Evolutionary conservation across 2,113 vertebrate genomes (phyloP).

Genomic region (Acrocephalus kingi): DNA sequence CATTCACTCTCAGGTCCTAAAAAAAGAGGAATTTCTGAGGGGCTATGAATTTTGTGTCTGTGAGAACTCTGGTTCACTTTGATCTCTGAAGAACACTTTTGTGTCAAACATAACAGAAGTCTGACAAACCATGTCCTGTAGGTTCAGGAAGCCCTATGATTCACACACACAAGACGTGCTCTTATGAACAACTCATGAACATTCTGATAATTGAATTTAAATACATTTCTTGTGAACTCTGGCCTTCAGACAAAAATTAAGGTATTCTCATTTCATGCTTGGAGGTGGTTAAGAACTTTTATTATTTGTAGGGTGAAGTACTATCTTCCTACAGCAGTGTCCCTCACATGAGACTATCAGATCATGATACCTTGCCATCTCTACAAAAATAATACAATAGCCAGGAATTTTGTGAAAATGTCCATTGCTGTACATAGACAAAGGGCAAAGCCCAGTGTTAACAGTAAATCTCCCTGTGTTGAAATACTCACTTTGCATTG

Average conservation of each 20-base stretch:
- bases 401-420: not conserved
- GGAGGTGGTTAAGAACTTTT: not conserved
- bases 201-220: not conserved
- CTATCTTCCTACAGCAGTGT: not conserved
- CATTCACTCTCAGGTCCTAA: not conserved
- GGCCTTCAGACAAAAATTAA: not conserved
- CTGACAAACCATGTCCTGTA: constrained; percentile 15
- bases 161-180: not conserved
- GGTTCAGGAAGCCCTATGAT: constrained; percentile 7
- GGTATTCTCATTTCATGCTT: not conserved
- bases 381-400: not conserved
- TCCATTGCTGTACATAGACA: not conserved
- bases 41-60: not conserved
- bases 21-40: not conserved
- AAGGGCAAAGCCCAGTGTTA: not conserved
- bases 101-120: not conserved
- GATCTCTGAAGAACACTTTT: not conserved
- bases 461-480: not conserved
- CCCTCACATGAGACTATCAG: not conserved
- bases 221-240: not conserved
- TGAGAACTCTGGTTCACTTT: not conserved
- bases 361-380: not conserved
- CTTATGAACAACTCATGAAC: not conserved
- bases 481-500: not conserved
- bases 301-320: not conserved